phyloP scores from a whole-genome alignment of 2,888 invertebrate species.

The Nudaria mundana region DNA sequence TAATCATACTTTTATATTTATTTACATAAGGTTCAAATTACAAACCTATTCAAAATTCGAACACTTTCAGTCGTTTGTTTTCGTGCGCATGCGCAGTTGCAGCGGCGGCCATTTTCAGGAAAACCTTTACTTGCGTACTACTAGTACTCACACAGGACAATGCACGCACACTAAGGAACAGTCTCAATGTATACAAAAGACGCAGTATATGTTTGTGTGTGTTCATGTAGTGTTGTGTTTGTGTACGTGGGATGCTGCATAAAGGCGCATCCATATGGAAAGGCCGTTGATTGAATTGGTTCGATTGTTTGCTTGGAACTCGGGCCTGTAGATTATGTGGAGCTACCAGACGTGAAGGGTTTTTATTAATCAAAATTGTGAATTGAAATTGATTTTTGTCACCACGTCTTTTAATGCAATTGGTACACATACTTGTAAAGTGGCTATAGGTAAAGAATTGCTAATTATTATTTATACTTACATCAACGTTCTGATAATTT shows the following conservation, averaged over 20 bases:
- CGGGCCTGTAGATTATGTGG: slow-evolving; percentile 20
- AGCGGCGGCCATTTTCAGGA: slow-evolving; percentile 72
- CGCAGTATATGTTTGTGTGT: slow-evolving; percentile 28
- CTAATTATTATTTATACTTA: neutral
- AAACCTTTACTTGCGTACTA: slow-evolving; percentile 46
- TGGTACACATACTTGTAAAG: slow-evolving; percentile 4
- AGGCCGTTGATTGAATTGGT: slow-evolving; percentile 38
- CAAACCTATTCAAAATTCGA: neutral
- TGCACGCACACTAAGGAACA: slow-evolving; percentile 34
- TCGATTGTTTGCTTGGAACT: slow-evolving; percentile 32
- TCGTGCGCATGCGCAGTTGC: slow-evolving; percentile 55
- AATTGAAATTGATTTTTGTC: slow-evolving; percentile 32
- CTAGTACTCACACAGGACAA: slow-evolving; percentile 20
- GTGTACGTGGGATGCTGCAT: slow-evolving; percentile 66
- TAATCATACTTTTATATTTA: slow-evolving; percentile 7
- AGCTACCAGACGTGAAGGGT: slow-evolving; percentile 22
- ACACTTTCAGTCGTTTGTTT: slow-evolving; percentile 10
- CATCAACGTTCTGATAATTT: neutral
- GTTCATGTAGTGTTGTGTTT: slow-evolving; percentile 17
- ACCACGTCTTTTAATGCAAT: slow-evolving; percentile 13
- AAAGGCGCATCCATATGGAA: slow-evolving; percentile 51
- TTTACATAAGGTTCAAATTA: slow-evolving; percentile 21
- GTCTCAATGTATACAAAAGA: slow-evolving; percentile 54
- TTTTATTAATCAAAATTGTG: slow-evolving; percentile 25
- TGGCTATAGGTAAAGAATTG: too few relatives aligned